Evolutionary conservation across 2,888 invertebrate genomes (phyloP), one percentile per base, ranked within the genome.

Genomic region (Ethmia dodecea): DNA sequence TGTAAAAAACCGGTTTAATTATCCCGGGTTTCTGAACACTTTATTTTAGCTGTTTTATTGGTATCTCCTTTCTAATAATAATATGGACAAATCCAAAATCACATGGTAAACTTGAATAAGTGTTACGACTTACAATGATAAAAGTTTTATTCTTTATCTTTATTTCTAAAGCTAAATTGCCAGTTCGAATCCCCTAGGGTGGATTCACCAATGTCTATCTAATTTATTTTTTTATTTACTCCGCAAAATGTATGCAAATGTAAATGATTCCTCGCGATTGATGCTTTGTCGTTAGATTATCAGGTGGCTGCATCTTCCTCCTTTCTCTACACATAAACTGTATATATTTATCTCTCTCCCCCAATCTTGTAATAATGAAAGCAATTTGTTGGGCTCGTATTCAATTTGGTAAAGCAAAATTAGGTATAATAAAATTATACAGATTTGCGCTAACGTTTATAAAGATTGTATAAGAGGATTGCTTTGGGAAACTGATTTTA

Each of bases 351-450:
- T 55, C 50, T 48, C 50, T 45, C 37, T 30, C 31, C 39, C 42
- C 40, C 42, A 27, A 40, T 52, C 45, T 45, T 31, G 40, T 35
- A 43, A 49, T 52, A 56, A 58, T 55, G 49, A 49, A 58, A 61
- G 67, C 64, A 71, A 74, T 76, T 76, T 68, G 55, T 49, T 48
- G 42, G 50, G 40, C 40, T 46, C 45, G 49, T 50, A 56, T 75
- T 77, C 71, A 71, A 77, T 76, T 74, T 70, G 58, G 50, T 37
- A 52, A 57, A 60, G 52, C 46, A 57, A 59, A 63, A 65, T 67
- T 60, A 63, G 58, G 71, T 68, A 68, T 66, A 75, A 80, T 79
- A 79, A 83, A 84, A 83, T 84, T 84, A 84, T 83, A 80, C 81
- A 68, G 77, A 67, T 70, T 72, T 65, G 48, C 43, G 44, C 45